phyloP scores from a whole-genome alignment of 2,888 invertebrate genomes.

The Congeria kusceri region DNA sequence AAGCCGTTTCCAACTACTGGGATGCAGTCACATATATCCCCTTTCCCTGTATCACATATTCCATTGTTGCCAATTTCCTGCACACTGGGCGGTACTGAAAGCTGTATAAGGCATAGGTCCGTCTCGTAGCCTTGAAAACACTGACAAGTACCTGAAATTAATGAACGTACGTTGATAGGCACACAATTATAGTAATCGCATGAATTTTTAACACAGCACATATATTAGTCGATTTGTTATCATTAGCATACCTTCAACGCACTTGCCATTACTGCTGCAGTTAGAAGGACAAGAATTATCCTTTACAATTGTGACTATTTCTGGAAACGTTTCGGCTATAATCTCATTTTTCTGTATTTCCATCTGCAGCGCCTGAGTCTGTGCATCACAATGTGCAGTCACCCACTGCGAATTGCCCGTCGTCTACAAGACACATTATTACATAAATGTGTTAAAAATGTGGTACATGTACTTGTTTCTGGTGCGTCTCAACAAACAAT shows the following conservation, averaged over 20 bases:
- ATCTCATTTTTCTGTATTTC: constrained; percentile 22
- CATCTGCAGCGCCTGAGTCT: constrained; percentile 8
- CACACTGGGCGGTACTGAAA: constrained; percentile 8
- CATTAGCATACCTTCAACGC: constrained; percentile 10
- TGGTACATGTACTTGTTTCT: too few relatives aligned
- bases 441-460: too few relatives aligned
- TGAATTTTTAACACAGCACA: too few relatives aligned
- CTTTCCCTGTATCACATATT: constrained; percentile 24
- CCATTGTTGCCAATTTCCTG: constrained; percentile 21
- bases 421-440: background rate
- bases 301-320: background rate
- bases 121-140: constrained; percentile 22
- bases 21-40: constrained; percentile 25
- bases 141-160: constrained; percentile 8
- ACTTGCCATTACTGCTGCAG: constrained; percentile 34
- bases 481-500: too few relatives aligned
- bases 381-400: constrained; percentile 29
- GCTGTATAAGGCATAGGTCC: constrained; percentile 22
- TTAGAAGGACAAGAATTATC: constrained; percentile 26
- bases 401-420: constrained; percentile 21
- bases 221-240: too few relatives aligned
- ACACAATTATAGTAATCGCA: too few relatives aligned
- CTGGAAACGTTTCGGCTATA: constrained; percentile 21
- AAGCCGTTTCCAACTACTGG: constrained; percentile 33
- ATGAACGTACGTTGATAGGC: too few relatives aligned